These are phyloP conservation scores for Drosophila rufa DNA, from an alignment of 1,140 invertebrate species.

Conservation along the genomic window DNA sequence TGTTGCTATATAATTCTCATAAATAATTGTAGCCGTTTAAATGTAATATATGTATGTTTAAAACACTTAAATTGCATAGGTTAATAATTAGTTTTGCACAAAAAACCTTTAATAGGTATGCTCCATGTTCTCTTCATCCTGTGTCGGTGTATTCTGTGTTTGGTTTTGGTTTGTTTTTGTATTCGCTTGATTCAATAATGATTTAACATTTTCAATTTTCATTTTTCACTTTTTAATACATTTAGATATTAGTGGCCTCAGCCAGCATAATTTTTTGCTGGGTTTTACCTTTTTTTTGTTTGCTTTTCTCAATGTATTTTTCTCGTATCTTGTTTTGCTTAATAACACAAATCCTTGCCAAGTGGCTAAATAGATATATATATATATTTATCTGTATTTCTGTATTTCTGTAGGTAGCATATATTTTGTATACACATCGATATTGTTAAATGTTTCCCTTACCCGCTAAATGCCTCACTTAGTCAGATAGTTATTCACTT, in stretches of 20 bases:
- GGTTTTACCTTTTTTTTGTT: constrained; percentile 71
- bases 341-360: constrained; percentile 69
- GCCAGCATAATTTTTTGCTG: constrained; percentile 82
- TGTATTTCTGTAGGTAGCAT: constrained; percentile 42
- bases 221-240: constrained; percentile 36
- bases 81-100: constrained; percentile 74
- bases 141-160: constrained; percentile 39
- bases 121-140: constrained; percentile 54
- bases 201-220: constrained; percentile 39
- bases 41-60: constrained; percentile 50
- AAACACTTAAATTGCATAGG: constrained; percentile 66
- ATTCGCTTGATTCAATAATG: constrained; percentile 22
- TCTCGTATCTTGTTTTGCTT: constrained; percentile 48
- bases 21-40: constrained; percentile 54
- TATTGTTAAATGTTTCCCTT: constrained; percentile 64
- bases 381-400: constrained; percentile 11
- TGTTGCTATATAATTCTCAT: constrained; percentile 49
- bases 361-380: constrained; percentile 66
- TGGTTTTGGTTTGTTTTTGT: constrained; percentile 18
- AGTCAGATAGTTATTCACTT: constrained; percentile 27
- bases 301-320: constrained; percentile 39
- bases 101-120: constrained; percentile 83
- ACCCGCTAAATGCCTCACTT: constrained; percentile 46
- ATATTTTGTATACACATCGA: constrained; percentile 67
- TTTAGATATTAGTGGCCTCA: constrained; percentile 73